Percentiles rank a stretch among this genome's conserved stretches.
Evolutionary conservation across 1,140 invertebrate genomes (phyloP).

Genomic region (Batillaria attramentaria): DNA sequence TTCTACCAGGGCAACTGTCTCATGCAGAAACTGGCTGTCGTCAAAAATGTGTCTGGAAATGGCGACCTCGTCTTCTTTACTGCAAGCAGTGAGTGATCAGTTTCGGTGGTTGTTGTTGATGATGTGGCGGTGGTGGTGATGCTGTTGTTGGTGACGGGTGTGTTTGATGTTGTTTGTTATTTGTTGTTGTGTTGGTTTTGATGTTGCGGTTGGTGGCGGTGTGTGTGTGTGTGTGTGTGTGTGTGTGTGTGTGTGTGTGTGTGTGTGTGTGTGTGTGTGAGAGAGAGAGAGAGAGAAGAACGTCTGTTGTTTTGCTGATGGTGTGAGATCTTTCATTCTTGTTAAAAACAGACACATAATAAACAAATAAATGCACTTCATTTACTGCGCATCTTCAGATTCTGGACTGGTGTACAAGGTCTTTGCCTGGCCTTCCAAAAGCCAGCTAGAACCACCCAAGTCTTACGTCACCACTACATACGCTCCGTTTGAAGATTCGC

Average conservation of each 20-base stretch:
- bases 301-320: no score
- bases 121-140: no score
- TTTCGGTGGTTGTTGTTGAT: not conserved
- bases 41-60: conserved; percentile 43
- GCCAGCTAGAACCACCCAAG: conserved; percentile 32
- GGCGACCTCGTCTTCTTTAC: conserved; percentile 52
- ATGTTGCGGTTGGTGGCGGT: not conserved
- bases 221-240: no score
- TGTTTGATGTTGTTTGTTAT: no score
- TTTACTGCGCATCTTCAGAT: conserved; percentile 45
- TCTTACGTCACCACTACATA: conserved; percentile 47
- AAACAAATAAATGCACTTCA: no score
- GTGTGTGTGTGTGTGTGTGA: no score
- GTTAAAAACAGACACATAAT: no score
- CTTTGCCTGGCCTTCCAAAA: conserved; percentile 40
- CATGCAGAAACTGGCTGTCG: conserved; percentile 51
- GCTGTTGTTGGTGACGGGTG: not conserved
- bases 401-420: conserved; percentile 56
- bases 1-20: conserved; percentile 53
- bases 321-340: no score
- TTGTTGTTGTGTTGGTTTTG: not conserved
- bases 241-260: no score
- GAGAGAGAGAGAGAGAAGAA: no score
- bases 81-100: conserved; percentile 48
- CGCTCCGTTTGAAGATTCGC: conserved; percentile 43